Evolutionary conservation across 2,888 invertebrate genomes (phyloP), one percentile per base, ranked within the genome.

Genomic region (Acheta domesticus): DNA sequence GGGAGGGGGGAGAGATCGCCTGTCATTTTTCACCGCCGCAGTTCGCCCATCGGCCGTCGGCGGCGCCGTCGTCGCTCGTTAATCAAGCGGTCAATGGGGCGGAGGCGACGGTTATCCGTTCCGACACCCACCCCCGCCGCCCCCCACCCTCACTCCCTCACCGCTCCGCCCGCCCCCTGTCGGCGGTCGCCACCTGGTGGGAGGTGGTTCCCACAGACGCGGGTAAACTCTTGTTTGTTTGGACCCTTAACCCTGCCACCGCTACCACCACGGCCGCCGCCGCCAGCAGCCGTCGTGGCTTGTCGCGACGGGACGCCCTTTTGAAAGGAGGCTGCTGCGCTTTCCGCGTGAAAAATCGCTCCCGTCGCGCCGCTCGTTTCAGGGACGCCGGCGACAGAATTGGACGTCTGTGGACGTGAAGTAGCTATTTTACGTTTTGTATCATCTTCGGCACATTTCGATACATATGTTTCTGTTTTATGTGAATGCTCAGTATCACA

Each of bases 61-160:
- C 62, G 8, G 11, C 62, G 62, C 16, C 62, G 62, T 62, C 62
- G 62, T 62, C 62, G 62, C 62, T 62, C 62, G 62, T 62, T 62
- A 62, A 62, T 62, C 62, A 62, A 62, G 4, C 8, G 8, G 36
- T 36, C 62, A 62, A 62, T 62, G 62, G 62, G 62, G 62, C 62
- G 62, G 62, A 62, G 62, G 62, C 62, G 14, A 62, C 62, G n/a
- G 62, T 62, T 62, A 62, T 62, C 62, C 62, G 62, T 62, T 19
- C 62, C 16, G 62, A 19, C 62, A 14, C 62, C 62, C 62, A 12
- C 36, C 1, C 36, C 8, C 5, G 1, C 36, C 2, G 2, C 8
- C 36, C 1, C 8, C 8, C 2, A 8, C 36, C 36, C 1, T 8
- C 36, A 23, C 23, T 4, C 8, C 36, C 23, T 23, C 23, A 23